phyloP scores from a whole-genome alignment of 1,140 invertebrate species.

The Eulimnadia texana region DNA sequence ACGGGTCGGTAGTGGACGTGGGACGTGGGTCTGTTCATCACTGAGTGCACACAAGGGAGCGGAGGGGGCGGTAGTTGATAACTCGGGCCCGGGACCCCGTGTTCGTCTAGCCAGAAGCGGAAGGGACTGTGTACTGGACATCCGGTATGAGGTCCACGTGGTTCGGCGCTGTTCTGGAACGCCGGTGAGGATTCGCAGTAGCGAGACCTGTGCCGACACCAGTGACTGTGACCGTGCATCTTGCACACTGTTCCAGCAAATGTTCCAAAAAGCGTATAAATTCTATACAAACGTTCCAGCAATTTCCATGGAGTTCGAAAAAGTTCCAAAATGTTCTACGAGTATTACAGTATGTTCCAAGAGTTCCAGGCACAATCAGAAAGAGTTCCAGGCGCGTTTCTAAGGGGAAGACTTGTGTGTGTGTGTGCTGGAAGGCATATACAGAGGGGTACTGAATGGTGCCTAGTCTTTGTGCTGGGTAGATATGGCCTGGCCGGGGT shows the following conservation, averaged over 20 bases:
- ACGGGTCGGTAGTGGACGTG: not conserved
- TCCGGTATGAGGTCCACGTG: slow-evolving; percentile 6
- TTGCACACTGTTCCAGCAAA: not conserved
- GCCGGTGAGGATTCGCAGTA: slow-evolving; percentile 5
- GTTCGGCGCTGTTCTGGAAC: not conserved
- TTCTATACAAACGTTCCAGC: not conserved
- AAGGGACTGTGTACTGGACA: slow-evolving; percentile 49
- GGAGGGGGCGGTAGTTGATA: slow-evolving; percentile 9
- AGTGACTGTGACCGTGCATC: not conserved
- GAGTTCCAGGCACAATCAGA: too few relatives aligned
- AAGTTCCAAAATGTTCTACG: too few relatives aligned
- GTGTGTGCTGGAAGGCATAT: too few relatives aligned
- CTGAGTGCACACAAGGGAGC: not conserved
- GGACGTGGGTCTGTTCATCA: not conserved
- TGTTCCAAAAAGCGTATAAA: not conserved
- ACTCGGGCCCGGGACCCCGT: slow-evolving; percentile 17
- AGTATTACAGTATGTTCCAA: too few relatives aligned
- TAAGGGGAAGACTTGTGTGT: too few relatives aligned
- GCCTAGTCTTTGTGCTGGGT: too few relatives aligned
- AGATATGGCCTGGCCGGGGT: too few relatives aligned
- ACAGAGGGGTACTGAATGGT: too few relatives aligned
- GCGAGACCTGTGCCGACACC: not conserved
- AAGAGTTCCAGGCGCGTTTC: too few relatives aligned
- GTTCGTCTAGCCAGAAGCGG: slow-evolving; percentile 26
- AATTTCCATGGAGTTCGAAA: too few relatives aligned